Conservation (phyloP, 2,113 vertebrate species). For the Campylomormyrus numenius region DNA sequence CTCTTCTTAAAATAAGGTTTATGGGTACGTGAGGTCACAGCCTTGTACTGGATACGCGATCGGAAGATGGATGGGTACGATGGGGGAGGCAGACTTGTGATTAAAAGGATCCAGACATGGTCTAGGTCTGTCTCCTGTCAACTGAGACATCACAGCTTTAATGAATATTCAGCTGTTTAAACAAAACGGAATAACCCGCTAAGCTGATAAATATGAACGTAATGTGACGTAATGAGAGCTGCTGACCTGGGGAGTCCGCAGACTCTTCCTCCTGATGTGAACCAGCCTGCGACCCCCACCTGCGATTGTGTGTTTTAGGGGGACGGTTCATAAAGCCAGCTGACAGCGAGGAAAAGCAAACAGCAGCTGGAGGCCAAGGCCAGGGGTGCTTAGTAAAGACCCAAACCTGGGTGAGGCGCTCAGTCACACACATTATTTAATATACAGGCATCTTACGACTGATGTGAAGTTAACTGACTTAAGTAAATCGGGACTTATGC, state of each 20-base stretch:
- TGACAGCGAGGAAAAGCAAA: background rate
- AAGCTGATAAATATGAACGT: background rate
- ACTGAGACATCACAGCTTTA: background rate
- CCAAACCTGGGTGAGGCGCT: background rate
- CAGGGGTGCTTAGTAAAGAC: background rate
- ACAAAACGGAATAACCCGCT: background rate
- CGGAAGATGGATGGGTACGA: background rate
- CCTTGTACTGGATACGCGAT: background rate
- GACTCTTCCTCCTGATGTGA: background rate
- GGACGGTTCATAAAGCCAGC: background rate
- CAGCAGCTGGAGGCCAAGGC: background rate
- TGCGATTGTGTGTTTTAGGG: background rate
- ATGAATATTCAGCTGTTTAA: constrained; percentile 3
- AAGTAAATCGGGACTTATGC: background rate
- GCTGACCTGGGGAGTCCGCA: background rate
- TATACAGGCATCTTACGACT: background rate
- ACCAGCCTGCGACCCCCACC: background rate
- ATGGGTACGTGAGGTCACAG: background rate
- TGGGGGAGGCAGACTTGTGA: background rate
- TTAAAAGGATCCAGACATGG: background rate
- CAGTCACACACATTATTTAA: background rate
- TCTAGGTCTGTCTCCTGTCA: background rate
- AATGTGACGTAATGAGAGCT: background rate
- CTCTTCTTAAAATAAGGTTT: background rate
- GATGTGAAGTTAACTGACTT: background rate